A percentile compares a stretch with the other conserved stretches of the same genome.
phyloP scores from a whole-genome alignment of 2,888 invertebrate species.

The Adelognathus sp. region DNA sequence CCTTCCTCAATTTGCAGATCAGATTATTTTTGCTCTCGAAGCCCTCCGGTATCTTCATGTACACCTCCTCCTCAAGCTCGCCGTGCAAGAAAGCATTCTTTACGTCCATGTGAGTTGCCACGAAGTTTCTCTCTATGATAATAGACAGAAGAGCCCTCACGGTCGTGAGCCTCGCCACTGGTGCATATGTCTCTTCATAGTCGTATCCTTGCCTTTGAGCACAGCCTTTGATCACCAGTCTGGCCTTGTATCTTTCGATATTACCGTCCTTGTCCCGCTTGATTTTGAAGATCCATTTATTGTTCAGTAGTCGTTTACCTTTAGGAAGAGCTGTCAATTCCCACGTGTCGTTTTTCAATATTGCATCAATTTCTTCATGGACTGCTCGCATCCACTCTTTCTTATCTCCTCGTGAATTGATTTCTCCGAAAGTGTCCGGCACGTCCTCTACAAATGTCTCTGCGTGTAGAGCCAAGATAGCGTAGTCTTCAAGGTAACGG shows the following conservation, averaged over 20 bases:
- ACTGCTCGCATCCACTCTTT: conserved; percentile 51
- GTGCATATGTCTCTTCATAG: conserved; percentile 68
- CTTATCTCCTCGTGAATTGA: conserved; percentile 38
- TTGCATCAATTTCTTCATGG: conserved; percentile 37
- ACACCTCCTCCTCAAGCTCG: conserved; percentile 65
- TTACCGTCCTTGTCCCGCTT: conserved; percentile 53
- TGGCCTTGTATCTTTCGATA: conserved; percentile 64
- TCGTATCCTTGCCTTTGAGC: conserved; percentile 64
- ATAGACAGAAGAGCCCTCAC: conserved; percentile 52
- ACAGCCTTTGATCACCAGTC: conserved; percentile 66
- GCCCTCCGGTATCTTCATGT: conserved; percentile 59
- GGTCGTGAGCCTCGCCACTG: conserved; percentile 63
- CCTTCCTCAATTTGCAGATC: conserved; percentile 65
- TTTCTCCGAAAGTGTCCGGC: conserved; percentile 42
- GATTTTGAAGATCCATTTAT: conserved; percentile 61
- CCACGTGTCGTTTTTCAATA: conserved; percentile 50
- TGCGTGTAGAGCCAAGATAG: conserved; percentile 33
- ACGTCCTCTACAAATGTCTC: conserved; percentile 48
- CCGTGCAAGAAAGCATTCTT: conserved; percentile 71
- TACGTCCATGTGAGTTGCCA: conserved; percentile 66
- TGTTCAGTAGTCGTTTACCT: conserved; percentile 28
- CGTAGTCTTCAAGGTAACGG: conserved; percentile 40
- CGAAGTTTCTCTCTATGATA: conserved; percentile 50
- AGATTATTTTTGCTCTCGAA: conserved; percentile 19
- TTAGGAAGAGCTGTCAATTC: not conserved